phyloP scores from a whole-genome alignment of 1,140 invertebrate species.

The Pogonognathellus flavescens region DNA sequence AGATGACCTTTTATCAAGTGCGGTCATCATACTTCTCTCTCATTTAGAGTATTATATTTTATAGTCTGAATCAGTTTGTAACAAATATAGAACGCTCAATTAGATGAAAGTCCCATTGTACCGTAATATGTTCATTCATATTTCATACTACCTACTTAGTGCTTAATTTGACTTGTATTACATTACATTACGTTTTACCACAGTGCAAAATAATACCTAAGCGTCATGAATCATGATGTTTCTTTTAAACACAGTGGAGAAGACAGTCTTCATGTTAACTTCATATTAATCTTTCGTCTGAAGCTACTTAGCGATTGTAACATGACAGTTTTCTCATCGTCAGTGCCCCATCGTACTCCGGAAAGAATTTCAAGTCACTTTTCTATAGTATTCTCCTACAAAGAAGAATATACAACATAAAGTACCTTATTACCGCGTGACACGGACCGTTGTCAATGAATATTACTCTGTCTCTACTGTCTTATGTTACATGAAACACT shows the following conservation, averaged over 20 bases:
- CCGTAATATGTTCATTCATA: too few relatives aligned
- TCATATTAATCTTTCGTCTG: neutral
- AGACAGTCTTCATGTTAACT: conserved; percentile 10
- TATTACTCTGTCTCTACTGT: too few relatives aligned
- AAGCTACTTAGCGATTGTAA: neutral
- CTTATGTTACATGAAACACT: too few relatives aligned
- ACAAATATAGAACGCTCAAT: too few relatives aligned
- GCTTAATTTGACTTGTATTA: too few relatives aligned
- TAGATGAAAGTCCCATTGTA: too few relatives aligned
- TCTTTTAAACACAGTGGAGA: too few relatives aligned
- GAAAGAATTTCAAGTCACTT: neutral
- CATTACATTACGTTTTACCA: too few relatives aligned
- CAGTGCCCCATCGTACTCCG: conserved; percentile 5
- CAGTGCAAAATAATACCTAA: too few relatives aligned
- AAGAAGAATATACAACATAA: neutral
- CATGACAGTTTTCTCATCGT: conserved; percentile 33
- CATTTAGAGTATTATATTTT: neutral
- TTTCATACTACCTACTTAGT: too few relatives aligned
- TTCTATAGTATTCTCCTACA: neutral
- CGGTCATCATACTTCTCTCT: conserved; percentile 27
- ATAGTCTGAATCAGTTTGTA: neutral
- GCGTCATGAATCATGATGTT: too few relatives aligned
- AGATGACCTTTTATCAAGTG: conserved; percentile 42
- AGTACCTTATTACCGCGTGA: neutral
- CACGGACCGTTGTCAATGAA: too few relatives aligned